A percentile compares a stretch with the other conserved stretches of the same genome.
Conservation (phyloP, 2,797 vertebrate genomes). For the Phrynocephalus vlangalii region DNA sequence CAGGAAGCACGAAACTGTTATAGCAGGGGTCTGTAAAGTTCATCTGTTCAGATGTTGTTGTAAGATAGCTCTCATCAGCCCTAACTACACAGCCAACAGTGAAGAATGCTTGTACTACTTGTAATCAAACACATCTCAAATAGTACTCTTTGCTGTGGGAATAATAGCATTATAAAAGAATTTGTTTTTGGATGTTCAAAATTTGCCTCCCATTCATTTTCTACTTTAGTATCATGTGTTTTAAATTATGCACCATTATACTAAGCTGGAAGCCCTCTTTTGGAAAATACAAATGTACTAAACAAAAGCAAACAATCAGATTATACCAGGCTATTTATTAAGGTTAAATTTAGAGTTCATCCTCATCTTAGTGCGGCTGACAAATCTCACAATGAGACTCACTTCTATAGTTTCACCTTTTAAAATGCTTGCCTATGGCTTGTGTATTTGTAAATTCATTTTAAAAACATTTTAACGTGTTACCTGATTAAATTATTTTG, state of each 20-base stretch:
- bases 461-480: conserved; percentile 50
- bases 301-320: neutral
- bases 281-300: neutral
- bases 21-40: too few species aligned
- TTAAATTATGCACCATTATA: neutral
- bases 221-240: neutral
- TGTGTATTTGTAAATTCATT: conserved; percentile 49
- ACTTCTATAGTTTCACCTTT: neutral
- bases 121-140: too few species aligned
- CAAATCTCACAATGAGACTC: fast-evolving
- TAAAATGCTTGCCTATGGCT: conserved; percentile 42
- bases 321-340: neutral
- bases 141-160: too few species aligned
- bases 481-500: conserved; percentile 65
- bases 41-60: too few species aligned
- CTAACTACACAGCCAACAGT: too few species aligned
- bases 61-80: too few species aligned
- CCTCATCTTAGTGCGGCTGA: neutral
- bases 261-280: neutral
- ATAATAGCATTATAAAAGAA: neutral
- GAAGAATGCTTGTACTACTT: too few species aligned
- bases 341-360: neutral
- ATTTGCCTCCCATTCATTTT: too few species aligned
- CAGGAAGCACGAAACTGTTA: too few species aligned
- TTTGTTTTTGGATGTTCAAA: neutral